Percentiles rank a stretch among this genome's conserved stretches.
These are phyloP conservation scores for Callorhinus ursinus DNA, from an alignment of 2,113 vertebrate genomes.

Conservation along the genomic window DNA sequence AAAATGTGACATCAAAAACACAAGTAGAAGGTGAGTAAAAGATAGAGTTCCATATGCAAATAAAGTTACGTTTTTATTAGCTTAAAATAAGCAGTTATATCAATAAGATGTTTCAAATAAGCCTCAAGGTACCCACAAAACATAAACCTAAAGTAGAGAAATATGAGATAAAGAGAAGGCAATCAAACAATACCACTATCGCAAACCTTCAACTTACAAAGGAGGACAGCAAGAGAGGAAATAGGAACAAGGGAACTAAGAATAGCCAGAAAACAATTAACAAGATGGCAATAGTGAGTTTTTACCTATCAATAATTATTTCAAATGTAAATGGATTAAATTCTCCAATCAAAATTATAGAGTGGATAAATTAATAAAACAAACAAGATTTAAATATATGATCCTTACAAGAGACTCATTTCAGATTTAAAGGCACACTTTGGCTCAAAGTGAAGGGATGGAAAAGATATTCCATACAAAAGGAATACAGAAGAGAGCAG, in stretches of 20 bases:
- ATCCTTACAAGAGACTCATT: not conserved
- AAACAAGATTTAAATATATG: not conserved
- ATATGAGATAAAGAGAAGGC: too few species aligned
- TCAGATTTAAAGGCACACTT: not conserved
- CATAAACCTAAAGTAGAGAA: too few species aligned
- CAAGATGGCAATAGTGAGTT: not conserved
- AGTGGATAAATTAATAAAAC: not conserved
- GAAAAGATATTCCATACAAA: not conserved
- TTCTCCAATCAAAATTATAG: not conserved
- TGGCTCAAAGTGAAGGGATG: not conserved
- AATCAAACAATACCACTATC: not conserved
- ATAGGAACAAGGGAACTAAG: not conserved
- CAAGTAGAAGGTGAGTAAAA: not conserved
- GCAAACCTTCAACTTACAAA: not conserved
- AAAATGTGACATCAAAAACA: not conserved
- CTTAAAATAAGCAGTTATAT: too few species aligned
- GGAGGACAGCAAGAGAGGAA: not conserved
- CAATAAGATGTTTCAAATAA: too few species aligned
- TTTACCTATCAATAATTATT: not conserved
- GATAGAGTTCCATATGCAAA: not conserved
- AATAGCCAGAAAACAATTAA: not conserved
- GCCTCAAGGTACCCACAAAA: too few species aligned
- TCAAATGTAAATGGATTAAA: not conserved
- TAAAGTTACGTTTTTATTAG: too few species aligned
- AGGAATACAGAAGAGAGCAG: not conserved